Evolutionary conservation across 37 sponge, comb jelly and placozoan species (phyloP), one percentile per base, ranked within the genome.

Genomic region (Mnemiopsis leidyi): DNA sequence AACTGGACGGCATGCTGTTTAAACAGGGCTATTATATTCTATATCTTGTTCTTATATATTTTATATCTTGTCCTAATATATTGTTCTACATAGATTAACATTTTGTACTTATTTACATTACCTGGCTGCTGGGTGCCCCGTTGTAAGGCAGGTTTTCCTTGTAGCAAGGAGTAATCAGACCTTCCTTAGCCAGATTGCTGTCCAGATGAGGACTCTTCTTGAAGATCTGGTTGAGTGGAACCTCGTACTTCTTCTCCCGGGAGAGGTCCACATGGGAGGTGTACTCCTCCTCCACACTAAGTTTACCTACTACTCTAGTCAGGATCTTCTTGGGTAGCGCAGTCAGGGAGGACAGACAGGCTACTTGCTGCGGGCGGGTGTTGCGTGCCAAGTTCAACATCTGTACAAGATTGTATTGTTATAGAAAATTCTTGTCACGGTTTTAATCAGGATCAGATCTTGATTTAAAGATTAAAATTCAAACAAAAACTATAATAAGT

Each of bases 231-330:
- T 33, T 9, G 48, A 85, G 40, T 21, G 90, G 90, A 0, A 85
- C 90, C 0, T 85, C 90, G 35, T 85, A 85, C 61, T 85, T 85
- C 48, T 85, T 23, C 48, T 85, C 90, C 90, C 38, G 36, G 7
- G 38, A 39, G 20, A 85, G 90, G 90, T 85, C 25, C 3, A 85
- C 90, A 85, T 85, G 90, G n/a, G 36, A 1, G 1, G 33, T 38
- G 61, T 85, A 85, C 48, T 85, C 90, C 61, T 85, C 90, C 3
- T 85, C 90, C 3, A 40, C 29, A n/a, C 23, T 85, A 2, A 85
- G 36, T 61, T 37, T 38, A 0, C 90, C 90, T 5, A 40, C 90
- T 23, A 85, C 36, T 5, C 90, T 38, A 0, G 32, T 28, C 25
- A 85, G 25, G 90, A 85, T 85, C 30, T n/a, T 28, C 25, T 71